Base-by-base conservation (phyloP, 2,888 invertebrate genomes). In the Phasia obesa region DNA sequence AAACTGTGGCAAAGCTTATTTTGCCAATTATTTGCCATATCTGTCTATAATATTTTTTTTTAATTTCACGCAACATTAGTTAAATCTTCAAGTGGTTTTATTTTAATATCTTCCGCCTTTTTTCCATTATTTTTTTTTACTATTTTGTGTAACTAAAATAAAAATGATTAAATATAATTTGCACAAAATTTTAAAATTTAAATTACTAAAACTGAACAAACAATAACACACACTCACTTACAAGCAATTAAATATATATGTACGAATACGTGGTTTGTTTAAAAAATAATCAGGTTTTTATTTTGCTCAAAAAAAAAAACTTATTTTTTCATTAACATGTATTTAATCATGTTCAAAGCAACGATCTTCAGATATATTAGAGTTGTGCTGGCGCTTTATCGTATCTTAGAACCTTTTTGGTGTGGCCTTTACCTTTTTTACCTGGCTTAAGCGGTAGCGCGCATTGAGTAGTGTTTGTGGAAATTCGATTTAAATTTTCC, bases 81-180 rank as follows among this genome's bases (percentile, higher is more conserved):
- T 17, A 42, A 53, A 31, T 13, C n/a, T 69, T 21, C 25, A 60
- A 38, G 35, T 53, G n/a, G 49, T 71, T 62, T 57, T 35, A 38
- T 57, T 73, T 47, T 15, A 64, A 49, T 38, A 57, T 49, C 11
- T 70, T 78, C 64, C 62, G 23, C 44, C 38, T 38, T 62, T 27
- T 17, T 23, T 13, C 15, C 15, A 17, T 49, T 65, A 21, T 31
- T 53, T 25, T 17, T n/a, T 51, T 21, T 19, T 4, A 23, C 21
- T 19, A 6, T 55, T 73, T 35, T 53, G 27, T 35, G 15, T 38
- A 27, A 62, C 5, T 53, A 15, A 49, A 57, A 49, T 51, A 44
- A 57, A 53, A 62, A 47, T 55, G 70, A 64, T 78, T 42, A 31
- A 59, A 31, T 9, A 65, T 78, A 65, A 73, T 73, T 65, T 65